A percentile compares a stretch with the other conserved stretches of the same genome.
phyloP scores from a whole-genome alignment of 2,113 vertebrate species.

The Casuarius casuarius region DNA sequence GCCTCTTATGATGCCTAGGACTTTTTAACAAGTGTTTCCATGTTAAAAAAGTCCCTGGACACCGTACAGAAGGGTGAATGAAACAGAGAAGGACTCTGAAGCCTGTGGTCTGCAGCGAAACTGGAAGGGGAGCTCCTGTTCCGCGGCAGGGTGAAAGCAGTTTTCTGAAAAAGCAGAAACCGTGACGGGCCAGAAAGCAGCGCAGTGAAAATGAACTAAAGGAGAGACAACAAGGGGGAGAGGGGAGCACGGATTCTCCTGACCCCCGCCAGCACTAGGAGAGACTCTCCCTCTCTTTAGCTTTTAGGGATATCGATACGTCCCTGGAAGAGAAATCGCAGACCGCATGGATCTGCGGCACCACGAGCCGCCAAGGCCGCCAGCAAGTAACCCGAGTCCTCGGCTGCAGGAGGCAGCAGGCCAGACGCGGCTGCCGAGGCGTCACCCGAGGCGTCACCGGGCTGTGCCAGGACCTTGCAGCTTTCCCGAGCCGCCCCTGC shows the following conservation, averaged over 20 bases:
- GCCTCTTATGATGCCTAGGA: background rate
- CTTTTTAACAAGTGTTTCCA: background rate
- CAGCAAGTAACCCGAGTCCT: background rate
- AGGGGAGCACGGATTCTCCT: background rate
- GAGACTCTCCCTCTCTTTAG: background rate
- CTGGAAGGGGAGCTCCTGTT: rapidly evolving
- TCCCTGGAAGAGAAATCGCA: no score
- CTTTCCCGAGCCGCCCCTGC: no score
- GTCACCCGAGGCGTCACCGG: rapidly evolving
- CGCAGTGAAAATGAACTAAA: background rate
- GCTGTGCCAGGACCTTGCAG: no score
- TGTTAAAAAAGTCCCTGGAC: background rate
- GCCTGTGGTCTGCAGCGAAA: rapidly evolving
- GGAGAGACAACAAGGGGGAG: rapidly evolving
- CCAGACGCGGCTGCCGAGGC: rapidly evolving
- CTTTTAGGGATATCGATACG: no score
- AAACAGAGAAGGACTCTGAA: rapidly evolving
- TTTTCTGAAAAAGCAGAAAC: background rate
- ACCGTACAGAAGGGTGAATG: background rate
- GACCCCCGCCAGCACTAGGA: rapidly evolving
- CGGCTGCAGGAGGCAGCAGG: background rate
- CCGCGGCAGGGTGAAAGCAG: background rate
- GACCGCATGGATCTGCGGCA: no score
- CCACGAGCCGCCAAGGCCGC: background rate
- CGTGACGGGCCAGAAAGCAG: background rate